Base-by-base conservation (phyloP, 2,888 invertebrate genomes). In the Oxycera nigricornis region DNA sequence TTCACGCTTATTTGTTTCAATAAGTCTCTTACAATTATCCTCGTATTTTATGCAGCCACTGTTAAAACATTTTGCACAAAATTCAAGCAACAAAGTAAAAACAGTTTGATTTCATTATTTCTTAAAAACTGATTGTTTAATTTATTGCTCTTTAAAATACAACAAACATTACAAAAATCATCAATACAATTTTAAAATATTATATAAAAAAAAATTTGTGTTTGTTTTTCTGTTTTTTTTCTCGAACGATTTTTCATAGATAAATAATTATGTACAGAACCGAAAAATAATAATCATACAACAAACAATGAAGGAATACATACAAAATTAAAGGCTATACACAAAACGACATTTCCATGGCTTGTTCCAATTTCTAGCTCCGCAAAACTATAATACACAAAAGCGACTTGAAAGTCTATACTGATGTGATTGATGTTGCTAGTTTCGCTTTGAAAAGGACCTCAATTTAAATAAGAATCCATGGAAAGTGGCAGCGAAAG, bases 191-290 rank as follows among this genome's bases (percentile, higher is more conserved):
- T 35, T 30, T 30, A 70, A 68, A 55, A 30, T 26, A 59, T 46
- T 26, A 67, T 72, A n/a, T n/a, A n/a, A 39, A n/a, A 9, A 50
- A 68, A 68, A 41, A 46, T 22, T 14, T 52, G 50, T 57, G 68
- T n/a, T 35, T 72, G 22, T 72, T 72, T 59, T 59, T 72, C 39
- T 24, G 59, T 7, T 72, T 55, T 57, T 57, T 59, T 30, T 24
- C 11, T 22, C 24, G 11, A 55, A 39, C 14, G 2, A 30, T 28
- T 22, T 30, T 70, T 70, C 55, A 55, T 70, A 46, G 4, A 14
- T 72, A 24, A 41, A 39, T 72, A 59, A 59, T 24, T 72, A 72
- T 72, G 35, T 72, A 72, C 72, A 72, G 26, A 57, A 72, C 55
- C 22, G 35, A 57, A 65, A 52, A 72, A 35, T 55, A 55, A 68